Evolutionary conservation across 2,888 invertebrate species (phyloP), one percentile per base, ranked within the genome.

Genomic region (Octonoba sinensis): DNA sequence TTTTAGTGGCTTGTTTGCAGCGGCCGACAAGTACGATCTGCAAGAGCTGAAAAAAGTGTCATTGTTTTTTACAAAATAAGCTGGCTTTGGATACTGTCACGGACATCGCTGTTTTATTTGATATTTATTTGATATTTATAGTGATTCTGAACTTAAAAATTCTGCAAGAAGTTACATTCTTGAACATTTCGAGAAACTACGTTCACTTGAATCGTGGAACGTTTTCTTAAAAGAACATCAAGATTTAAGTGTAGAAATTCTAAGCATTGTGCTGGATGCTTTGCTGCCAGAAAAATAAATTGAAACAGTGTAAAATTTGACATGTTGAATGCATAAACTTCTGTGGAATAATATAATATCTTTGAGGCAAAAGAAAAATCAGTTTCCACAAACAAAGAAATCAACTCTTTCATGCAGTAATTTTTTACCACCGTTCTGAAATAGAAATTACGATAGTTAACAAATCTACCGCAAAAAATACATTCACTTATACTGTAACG

Each of bases 1-100:
- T 46, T n/a, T n/a, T 1, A 13, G 44, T 8, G 20, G 46, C 3
- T 46, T 64, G 20, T 64, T 46, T n/a, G 24, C n/a, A 3, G 46
- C 46, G 46, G 64, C 64, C 18, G 64, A 64, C 11, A 64, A 64
- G 13, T 64, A 64, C 46, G 46, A 20, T n/a, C 46, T 64, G 12
- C 22, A n/a, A n/a, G 64, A 44, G 36, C 46, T 64, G 12, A 64
- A 64, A 18, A n/a, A 46, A 4, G n/a, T 64, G 64, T 46, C 46
- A 13, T 16, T n/a, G n/a, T 18, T 13, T 27, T 15, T 15, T 84
- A 1, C 27, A 84, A 54, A 20, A 24, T 27, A 36, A 36, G 11
- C 27, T 60, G 0, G 16, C 24, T 1, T 60, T 27, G 13, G 60
- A 60, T 36, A 24, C 18, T n/a, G 57, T 57, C 2, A 20, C 22